Evolutionary conservation across 1,140 invertebrate species (phyloP), one percentile per base, ranked within the genome.

Genomic region (Neodiprion lecontei): DNA sequence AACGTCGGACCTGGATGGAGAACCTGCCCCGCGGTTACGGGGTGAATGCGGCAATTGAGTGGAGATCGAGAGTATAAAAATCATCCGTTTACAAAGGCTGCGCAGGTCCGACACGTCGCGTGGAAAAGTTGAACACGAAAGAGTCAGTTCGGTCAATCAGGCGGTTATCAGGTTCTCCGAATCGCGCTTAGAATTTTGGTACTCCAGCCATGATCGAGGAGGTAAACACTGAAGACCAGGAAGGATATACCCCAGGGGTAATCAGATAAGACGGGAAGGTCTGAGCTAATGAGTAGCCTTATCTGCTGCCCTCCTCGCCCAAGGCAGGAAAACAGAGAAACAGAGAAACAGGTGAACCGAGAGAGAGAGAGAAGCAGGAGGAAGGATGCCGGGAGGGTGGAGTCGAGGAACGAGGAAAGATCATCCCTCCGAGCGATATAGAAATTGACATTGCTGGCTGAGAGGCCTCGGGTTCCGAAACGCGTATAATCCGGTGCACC

Each of bases 261-360:
- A 61, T 61, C 53, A 61, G 53, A 61, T 61, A 61, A 17, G 53
- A 5, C 53, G 53, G 53, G 11, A 61, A 61, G 53, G 53, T 12
- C 53, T 61, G 53, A 61, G 53, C 53, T 61, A 61, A 61, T 61
- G 53, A 61, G 53, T 61, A 61, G 53, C n/a, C 53, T 61, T 61
- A 61, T 61, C 53, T 61, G 5, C 11, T 40, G n/a, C 53, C 11
- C n/a, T 61, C 53, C 53, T 61, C n/a, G 53, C 53, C 53, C n/a
- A 1, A 61, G n/a, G 53, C 11, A 5, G 53, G 53, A 61, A 61
- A 61, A 61, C 53, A 61, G 53, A 61, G 53, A 17, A 61, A 40
- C 28, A 40, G 28, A 40, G 28, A 40, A 61, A 61, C 53, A 61
- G 28, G 28, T 40, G 28, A 40, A 40, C 5, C 28, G 5, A 40